Base-by-base conservation (phyloP, 2,888 invertebrate genomes). In the Dendrolimus pini region DNA sequence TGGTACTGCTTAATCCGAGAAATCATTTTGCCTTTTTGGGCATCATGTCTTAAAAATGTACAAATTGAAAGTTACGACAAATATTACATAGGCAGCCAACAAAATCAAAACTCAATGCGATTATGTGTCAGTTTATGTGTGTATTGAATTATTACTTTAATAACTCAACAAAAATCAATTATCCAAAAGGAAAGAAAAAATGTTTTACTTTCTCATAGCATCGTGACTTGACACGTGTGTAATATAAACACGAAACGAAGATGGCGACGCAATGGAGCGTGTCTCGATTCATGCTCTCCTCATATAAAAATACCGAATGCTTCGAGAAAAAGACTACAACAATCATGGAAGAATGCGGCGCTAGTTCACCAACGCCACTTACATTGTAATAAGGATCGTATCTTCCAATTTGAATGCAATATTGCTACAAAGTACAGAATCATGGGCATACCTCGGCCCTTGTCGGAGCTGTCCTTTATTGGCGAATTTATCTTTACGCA, bases 1-100 rank as follows among this genome's bases (percentile, higher is more conserved):
- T 77, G 83, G 89, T 86, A 76, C 76, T 78, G 78, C 73, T 82
- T 79, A 83, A 85, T 78, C 77, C 80, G 85, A 81, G 81, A 84
- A 85, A 85, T 80, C 83, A 66, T 60, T 30, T 30, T 68, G 69
- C 83, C 86, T 78, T 88, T 66, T 85, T 76, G 65, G 83, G 85
- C 72, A 73, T 67, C 70, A 30, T 47, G 47, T 47, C 47, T 47
- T 47, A 10, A 47, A 47, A 47, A 47, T 47, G 3, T 47, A 12
- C 47, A 12, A 30, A 30, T 6, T 30, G 30, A 30, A 30, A 30
- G 30, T 30, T 30, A 30, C 6, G 10, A 47, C 9, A 47, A 47
- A 47, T 10, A 47, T 47, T 47, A 47, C 47, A 47, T 9, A 9
- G 12, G 12, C 1, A 54, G 41, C 41, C 41, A 30, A 41, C 41